Evolutionary conservation across 2,888 invertebrate genomes (phyloP).

Genomic region (Penaeus monodon): DNA sequence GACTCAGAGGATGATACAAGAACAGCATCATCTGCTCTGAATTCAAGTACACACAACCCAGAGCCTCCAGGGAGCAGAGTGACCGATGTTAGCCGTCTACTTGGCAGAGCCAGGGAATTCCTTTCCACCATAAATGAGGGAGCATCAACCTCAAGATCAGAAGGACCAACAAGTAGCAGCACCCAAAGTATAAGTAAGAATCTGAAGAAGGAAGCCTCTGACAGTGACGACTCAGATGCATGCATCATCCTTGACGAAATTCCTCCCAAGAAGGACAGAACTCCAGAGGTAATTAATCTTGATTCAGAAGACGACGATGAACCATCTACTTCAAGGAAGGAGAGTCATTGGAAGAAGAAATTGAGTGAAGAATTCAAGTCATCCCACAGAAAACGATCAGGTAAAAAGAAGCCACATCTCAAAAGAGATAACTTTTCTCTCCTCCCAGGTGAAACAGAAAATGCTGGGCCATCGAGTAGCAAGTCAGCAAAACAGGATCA

Average conservation of each 20-base stretch:
- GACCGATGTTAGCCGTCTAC: slow-evolving; percentile 17
- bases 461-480: not conserved
- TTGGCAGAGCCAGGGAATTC: slow-evolving; percentile 35
- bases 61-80: slow-evolving; percentile 22
- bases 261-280: slow-evolving; percentile 35
- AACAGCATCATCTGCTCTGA: not conserved
- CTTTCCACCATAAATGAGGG: slow-evolving; percentile 46
- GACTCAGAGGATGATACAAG: slow-evolving; percentile 18
- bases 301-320: slow-evolving; percentile 41
- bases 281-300: slow-evolving; percentile 54
- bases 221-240: slow-evolving; percentile 54
- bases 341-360: slow-evolving; percentile 45
- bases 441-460: not conserved
- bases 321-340: not conserved
- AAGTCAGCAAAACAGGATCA: slow-evolving; percentile 31
- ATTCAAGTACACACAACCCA: slow-evolving; percentile 20
- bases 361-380: slow-evolving; percentile 9
- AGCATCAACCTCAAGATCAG: slow-evolving; percentile 50
- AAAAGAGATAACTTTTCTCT: slow-evolving; percentile 38
- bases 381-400: slow-evolving; percentile 25
- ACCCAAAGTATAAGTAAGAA: not conserved
- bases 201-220: slow-evolving; percentile 24
- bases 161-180: slow-evolving; percentile 2
- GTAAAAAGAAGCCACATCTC: slow-evolving; percentile 31
- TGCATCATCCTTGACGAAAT: slow-evolving; percentile 56